Evolutionary conservation across 2,113 vertebrate species (phyloP).

Genomic region (Bufo gargarizans): DNA sequence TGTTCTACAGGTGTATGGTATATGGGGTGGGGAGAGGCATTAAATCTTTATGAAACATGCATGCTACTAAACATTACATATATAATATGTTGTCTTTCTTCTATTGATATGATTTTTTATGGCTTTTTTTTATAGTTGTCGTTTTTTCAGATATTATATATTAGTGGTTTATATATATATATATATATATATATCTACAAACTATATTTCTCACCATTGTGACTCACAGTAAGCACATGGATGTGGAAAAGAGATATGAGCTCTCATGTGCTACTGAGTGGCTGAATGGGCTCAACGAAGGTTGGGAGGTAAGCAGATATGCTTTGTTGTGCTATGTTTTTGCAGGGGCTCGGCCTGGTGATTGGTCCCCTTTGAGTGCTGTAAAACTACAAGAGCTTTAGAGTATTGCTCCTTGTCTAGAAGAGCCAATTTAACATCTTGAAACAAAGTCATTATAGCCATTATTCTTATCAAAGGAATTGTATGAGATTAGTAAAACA

Average conservation of each 20-base stretch:
- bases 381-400: neutral
- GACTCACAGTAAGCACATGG: neutral
- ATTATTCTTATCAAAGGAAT: neutral
- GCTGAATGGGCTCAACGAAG: neutral
- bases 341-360: neutral
- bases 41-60: neutral
- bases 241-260: neutral
- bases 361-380: neutral
- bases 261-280: neutral
- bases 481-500: neutral
- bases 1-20: conserved; percentile 2
- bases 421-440: neutral
- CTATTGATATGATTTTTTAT: too few species aligned
- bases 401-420: neutral
- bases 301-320: neutral
- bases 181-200: neutral
- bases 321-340: neutral
- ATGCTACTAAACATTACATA: neutral
- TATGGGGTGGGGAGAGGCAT: neutral
- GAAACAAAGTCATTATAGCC: neutral
- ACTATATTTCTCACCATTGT: neutral
- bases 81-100: neutral
- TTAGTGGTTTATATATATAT: neutral
- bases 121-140: too few species aligned
- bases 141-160: too few species aligned